Base-by-base conservation (phyloP, 2,888 invertebrate species). In the Polydesmus complanatus region DNA sequence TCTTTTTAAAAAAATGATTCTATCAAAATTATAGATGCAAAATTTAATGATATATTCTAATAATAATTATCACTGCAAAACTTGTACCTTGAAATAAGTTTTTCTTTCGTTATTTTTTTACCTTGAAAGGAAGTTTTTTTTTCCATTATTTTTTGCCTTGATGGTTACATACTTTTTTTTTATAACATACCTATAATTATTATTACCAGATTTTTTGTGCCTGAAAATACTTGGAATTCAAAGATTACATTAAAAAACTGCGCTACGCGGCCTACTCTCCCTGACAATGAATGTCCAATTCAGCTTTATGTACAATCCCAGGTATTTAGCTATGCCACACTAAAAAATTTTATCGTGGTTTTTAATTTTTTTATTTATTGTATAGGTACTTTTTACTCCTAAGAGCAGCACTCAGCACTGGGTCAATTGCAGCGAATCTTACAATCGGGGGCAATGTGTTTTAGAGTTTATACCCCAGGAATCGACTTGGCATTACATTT, bases 161-260 rank as follows among this genome's bases (percentile, higher is more conserved):
- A 37, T 37, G 37, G 5, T 37, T 14, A 37, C 37, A 14, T 8
- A 37, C 37, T 37, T 37, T 37, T n/a, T n/a, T n/a, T n/a, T n/a
- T n/a, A n/a, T n/a, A n/a, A n/a, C n/a, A n/a, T n/a, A n/a, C n/a
- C n/a, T n/a, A n/a, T n/a, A n/a, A n/a, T n/a, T n/a, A n/a, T 37
- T 37, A 14, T 37, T 59, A 3, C 26, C 58, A 70, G 69, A 56
- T 69, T 69, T 62, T 70, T 65, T 62, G 69, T 69, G 58, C 67
- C 68, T 19, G 64, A 63, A 25, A 65, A 67, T 54, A 68, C 66
- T 48, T 68, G 68, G 66, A 57, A 62, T 21, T 66, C 66, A 50
- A 58, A 63, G 48, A 66, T 69, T 26, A 62, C 56, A 5, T 8
- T 67, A 27, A 66, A 63, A 21, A 63, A 65, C 14, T 67, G 67